phyloP scores from a whole-genome alignment of 2,113 vertebrate species.

The Pseudopodoces humilis region DNA sequence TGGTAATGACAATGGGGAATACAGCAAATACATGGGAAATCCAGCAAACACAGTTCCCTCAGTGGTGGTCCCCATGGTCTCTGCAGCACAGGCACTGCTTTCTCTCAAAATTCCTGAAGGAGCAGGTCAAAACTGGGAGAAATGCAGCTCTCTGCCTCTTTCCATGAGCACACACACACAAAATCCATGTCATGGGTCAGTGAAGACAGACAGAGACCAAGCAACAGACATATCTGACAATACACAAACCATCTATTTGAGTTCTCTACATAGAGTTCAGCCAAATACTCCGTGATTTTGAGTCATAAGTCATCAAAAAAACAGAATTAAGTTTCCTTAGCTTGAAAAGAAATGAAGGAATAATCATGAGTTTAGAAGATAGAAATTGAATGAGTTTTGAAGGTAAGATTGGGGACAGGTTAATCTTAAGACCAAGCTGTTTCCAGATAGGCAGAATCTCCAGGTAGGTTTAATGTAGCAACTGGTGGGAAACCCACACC shows the following conservation, averaged over 20 bases:
- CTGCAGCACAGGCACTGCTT: not conserved
- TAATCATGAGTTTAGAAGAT: not conserved
- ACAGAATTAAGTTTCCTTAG: not conserved
- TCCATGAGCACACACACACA: not conserved
- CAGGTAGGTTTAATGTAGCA: not conserved
- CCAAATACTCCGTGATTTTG: not conserved
- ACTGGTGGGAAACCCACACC: not conserved
- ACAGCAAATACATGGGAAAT: not conserved
- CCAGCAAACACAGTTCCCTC: not conserved
- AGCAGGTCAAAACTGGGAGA: not conserved
- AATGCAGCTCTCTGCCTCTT: not conserved
- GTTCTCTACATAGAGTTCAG: not conserved
- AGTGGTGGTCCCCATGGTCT: not conserved
- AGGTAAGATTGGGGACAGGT: not conserved
- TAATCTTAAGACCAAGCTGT: not conserved
- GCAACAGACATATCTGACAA: not conserved
- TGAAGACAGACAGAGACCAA: not conserved
- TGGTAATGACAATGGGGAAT: not conserved
- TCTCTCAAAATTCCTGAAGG: not conserved
- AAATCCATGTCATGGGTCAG: rapidly evolving
- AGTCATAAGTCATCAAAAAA: not conserved
- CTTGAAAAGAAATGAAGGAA: not conserved
- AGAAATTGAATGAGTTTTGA: not conserved
- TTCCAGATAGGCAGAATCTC: not conserved
- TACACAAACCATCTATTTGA: not conserved